Base-by-base conservation (phyloP, 2,888 invertebrate genomes). In the Macrosoma leucophasiata region DNA sequence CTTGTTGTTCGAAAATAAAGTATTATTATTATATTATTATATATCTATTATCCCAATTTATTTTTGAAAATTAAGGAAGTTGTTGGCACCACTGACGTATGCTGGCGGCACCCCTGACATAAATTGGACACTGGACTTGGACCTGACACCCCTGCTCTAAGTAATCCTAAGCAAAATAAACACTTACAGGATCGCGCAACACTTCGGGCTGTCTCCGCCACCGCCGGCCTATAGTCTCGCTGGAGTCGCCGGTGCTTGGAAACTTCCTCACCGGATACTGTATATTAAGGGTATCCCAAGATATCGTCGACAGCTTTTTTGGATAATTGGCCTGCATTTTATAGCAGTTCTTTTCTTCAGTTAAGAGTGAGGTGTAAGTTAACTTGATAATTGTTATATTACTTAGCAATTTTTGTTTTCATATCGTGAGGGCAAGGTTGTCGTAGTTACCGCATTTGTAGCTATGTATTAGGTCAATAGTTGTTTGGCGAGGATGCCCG, bases 261-360 rank as follows among this genome's bases (percentile, higher is more conserved):
- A 55, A 64, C 38, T 70, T 69, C 13, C 52, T 64, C 0, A 78
- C 65, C 1, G 79, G 76, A 29, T 78, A 79, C 17, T 60, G 52
- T 1, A 73, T 24, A 24, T 66, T 63, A 1, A 79, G 58, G 1
- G 63, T 53, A 30, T 84, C 78, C 77, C 77, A 81, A 18, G 48
- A 34, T 0, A 54, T 49, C 2, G 45, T 46, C 0, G 58, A 46
- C 8, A 53, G 38, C 45, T 70, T 72, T 21, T 69, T 68, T 0
- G 62, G 68, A 39, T 76, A 79, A 11, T 58, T 41, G 0, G 62
- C 72, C 48, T 79, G 77, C 71, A 75, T 73, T 25, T 41, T 48
- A 7, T 25, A 5, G n/a, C n/a, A n/a, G n/a, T n/a, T 14, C 20
- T 30, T 27, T 34, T 11, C 3, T 22, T 28, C 6, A 11, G 0